Evolutionary conservation across 92 coral and sea anemone genomes (phyloP).

Genomic region (Zoanthus solanderi): DNA sequence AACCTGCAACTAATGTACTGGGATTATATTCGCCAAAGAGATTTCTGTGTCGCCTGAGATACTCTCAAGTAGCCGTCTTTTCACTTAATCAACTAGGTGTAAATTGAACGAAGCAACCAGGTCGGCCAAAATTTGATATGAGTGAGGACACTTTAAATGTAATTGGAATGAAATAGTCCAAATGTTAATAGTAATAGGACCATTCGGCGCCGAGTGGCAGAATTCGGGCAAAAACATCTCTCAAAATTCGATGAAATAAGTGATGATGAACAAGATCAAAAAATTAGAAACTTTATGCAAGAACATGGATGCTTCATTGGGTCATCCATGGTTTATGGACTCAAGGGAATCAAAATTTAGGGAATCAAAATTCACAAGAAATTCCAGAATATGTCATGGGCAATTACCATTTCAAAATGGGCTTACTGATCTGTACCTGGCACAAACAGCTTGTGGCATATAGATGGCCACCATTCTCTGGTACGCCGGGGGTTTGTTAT

Average conservation of each 20-base stretch:
- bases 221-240: conserved; percentile 27
- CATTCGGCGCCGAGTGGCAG: too few species aligned
- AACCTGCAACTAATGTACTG: conserved; percentile 24
- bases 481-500: background rate
- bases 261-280: conserved; percentile 56
- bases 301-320: conserved; percentile 24
- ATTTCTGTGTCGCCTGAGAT: conserved; percentile 57
- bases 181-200: conserved; percentile 52
- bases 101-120: conserved; percentile 9
- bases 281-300: conserved; percentile 40
- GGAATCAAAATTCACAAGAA: conserved; percentile 9
- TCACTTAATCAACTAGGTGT: too few species aligned
- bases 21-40: conserved; percentile 54
- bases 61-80: background rate
- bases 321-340: conserved; percentile 20
- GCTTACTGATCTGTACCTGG: conserved; percentile 1
- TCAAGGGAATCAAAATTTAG: background rate
- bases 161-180: too few species aligned
- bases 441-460: conserved; percentile 24
- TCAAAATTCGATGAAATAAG: conserved; percentile 51
- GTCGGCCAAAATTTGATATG: conserved; percentile 47
- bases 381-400: conserved; percentile 31
- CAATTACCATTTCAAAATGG: conserved; percentile 38
- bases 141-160: conserved; percentile 47
- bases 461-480: conserved; percentile 1